phyloP scores from a whole-genome alignment of 2,888 invertebrate species.

The Bombylius major region DNA sequence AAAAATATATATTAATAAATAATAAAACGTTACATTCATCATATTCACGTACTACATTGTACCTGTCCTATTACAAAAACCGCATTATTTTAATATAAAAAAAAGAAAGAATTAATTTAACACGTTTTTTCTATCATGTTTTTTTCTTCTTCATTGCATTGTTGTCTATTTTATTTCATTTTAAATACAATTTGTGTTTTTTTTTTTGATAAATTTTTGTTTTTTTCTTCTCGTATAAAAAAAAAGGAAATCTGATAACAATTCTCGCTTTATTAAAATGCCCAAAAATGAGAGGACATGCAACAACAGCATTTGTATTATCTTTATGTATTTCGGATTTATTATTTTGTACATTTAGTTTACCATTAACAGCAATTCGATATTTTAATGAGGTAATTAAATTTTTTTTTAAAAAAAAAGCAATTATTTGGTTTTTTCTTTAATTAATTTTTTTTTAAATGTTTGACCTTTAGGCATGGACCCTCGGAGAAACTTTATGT shows the following conservation, averaged over 20 bases:
- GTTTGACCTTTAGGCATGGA: conserved; percentile 45
- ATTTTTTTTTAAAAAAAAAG: not conserved
- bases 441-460: not conserved
- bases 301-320: conserved; percentile 78
- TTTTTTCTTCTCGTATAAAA: no score
- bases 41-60: no score
- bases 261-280: conserved; percentile 65
- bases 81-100: no score
- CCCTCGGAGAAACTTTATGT: conserved; percentile 62
- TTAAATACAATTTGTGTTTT: no score
- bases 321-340: conserved; percentile 77
- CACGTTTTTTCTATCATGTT: no score
- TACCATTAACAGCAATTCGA: conserved; percentile 71
- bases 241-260: conserved; percentile 67
- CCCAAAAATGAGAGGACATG: conserved; percentile 66
- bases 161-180: no score
- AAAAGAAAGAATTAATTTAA: no score
- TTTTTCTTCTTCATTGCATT: no score
- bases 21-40: no score
- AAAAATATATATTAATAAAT: no score
- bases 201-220: no score
- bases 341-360: conserved; percentile 69
- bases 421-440: not conserved
- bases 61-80: no score
- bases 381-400: conserved; percentile 55